phyloP scores from a whole-genome alignment of 2,113 vertebrate genomes.

The Delphinapterus leucas region DNA sequence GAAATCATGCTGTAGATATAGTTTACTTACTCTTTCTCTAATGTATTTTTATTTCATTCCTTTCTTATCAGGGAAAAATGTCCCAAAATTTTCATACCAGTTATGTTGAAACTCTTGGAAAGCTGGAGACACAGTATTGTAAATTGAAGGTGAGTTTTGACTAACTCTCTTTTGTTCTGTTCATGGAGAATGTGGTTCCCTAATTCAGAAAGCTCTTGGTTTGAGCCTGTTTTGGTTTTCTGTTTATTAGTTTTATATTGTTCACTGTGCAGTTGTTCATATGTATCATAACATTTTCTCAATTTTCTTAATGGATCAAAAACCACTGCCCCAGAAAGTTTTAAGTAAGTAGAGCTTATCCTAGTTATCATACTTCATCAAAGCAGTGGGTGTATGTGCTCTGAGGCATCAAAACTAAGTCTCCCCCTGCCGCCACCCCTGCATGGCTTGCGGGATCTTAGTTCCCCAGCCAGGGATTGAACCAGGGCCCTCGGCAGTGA shows the following conservation, averaged over 20 bases:
- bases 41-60: not conserved
- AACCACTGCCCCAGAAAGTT: not conserved
- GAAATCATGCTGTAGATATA: not conserved
- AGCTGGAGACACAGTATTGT: conserved; percentile 96
- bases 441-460: no score
- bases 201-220: conserved; percentile 13
- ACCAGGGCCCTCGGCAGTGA: no score
- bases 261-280: not conserved
- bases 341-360: not conserved
- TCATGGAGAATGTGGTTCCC: not conserved
- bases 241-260: conserved; percentile 13
- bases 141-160: conserved; percentile 92
- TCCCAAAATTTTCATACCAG: conserved; percentile 92
- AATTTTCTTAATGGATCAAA: conserved; percentile 31
- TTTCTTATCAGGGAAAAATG: conserved; percentile 87
- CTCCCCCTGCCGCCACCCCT: no score
- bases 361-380: not conserved
- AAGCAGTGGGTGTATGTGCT: not conserved
- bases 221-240: conserved; percentile 16
- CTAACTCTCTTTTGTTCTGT: not conserved
- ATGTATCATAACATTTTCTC: not conserved
- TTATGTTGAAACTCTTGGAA: conserved; percentile 93
- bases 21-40: not conserved
- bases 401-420: not conserved
- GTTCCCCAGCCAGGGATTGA: no score